These are phyloP conservation scores for Sciurus carolinensis DNA, from an alignment of 2,797 vertebrate genomes.

Conservation along the genomic window DNA sequence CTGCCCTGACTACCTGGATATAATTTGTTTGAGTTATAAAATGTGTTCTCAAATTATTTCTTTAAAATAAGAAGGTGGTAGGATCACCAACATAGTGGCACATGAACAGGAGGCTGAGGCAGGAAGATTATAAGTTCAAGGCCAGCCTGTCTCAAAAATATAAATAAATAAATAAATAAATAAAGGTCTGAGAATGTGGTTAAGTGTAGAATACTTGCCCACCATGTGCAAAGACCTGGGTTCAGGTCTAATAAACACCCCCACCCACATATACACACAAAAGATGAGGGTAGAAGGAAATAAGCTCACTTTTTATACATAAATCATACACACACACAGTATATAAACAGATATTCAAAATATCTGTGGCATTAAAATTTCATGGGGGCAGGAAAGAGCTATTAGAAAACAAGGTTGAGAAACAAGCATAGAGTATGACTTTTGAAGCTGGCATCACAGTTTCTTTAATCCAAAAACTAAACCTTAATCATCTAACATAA, in stretches of 20 bases:
- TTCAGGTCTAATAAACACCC: too few species aligned
- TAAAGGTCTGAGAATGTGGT: too few species aligned
- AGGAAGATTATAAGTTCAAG: not conserved
- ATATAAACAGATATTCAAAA: not conserved
- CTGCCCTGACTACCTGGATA: not conserved
- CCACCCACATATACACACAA: too few species aligned
- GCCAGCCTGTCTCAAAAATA: not conserved
- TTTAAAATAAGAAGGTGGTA: not conserved
- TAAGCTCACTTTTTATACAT: not conserved
- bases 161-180: too few species aligned
- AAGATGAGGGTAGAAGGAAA: not conserved
- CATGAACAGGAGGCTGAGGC: not conserved
- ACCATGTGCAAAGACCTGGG: too few species aligned
- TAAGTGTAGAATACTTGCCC: too few species aligned
- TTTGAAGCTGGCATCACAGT: not conserved
- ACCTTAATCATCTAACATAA: constrained; percentile 37
- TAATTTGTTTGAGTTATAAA: not conserved
- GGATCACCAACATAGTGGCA: not conserved
- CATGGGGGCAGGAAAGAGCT: not conserved
- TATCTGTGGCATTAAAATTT: constrained; percentile 11
- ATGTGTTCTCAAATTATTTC: constrained; percentile 13
- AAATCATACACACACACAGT: not conserved
- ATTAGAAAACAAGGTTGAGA: not conserved
- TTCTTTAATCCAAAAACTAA: not conserved
- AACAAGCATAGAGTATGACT: not conserved